These are phyloP conservation scores for Eulemur coronatus DNA, from an alignment of 2,797 vertebrate species.

Conservation along the genomic window DNA sequence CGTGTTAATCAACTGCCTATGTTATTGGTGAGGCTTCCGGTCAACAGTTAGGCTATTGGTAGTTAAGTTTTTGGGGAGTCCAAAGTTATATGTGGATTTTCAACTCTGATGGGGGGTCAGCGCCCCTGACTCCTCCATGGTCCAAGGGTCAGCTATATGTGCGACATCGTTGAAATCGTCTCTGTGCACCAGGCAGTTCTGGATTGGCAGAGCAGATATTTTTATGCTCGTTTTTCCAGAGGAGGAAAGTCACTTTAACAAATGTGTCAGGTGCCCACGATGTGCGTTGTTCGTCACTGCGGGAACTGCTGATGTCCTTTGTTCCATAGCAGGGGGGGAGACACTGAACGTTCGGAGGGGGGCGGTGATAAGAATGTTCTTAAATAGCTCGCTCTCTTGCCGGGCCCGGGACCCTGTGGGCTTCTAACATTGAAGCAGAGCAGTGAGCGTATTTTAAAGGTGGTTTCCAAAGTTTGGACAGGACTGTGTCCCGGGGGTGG, in stretches of 20 bases:
- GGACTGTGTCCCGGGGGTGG: neutral
- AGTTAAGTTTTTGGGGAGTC: neutral
- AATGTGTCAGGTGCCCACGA: fast-evolving
- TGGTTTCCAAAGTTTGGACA: neutral
- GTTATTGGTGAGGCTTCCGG: neutral
- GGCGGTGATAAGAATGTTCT: neutral
- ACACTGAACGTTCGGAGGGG: neutral
- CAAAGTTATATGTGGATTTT: neutral
- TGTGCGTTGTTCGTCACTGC: neutral
- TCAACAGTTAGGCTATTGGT: neutral
- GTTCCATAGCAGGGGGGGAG: neutral
- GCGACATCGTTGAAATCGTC: too few species aligned
- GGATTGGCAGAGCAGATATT: neutral
- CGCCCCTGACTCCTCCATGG: neutral
- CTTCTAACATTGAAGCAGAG: neutral
- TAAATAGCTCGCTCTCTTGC: neutral
- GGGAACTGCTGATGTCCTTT: neutral
- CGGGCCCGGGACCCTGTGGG: neutral
- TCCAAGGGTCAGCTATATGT: neutral
- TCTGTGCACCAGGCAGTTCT: neutral
- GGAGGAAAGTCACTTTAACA: neutral
- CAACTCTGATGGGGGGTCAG: neutral
- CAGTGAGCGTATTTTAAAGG: neutral
- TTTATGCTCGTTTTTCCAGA: neutral
- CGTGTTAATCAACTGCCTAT: neutral